Base-by-base conservation (phyloP, 2,888 invertebrate genomes). In the Lumbricus terrestris region DNA sequence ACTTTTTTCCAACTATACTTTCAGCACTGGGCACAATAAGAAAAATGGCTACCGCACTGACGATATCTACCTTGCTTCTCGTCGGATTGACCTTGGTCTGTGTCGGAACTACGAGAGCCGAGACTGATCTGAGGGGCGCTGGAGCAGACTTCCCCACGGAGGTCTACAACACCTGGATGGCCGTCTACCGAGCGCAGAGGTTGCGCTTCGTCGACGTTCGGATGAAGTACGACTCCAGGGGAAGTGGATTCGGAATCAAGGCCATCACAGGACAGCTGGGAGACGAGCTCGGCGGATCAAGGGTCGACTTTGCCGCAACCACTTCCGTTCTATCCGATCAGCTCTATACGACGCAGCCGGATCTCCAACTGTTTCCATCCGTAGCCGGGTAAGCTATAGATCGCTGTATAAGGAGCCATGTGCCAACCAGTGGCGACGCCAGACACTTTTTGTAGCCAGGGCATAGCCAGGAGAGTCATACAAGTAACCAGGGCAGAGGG, bases 101-200 rank as follows among this genome's bases (percentile, higher is more conserved):
- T n/a, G 29, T 69, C 13, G 69, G 69, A 13, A 35, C 20, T 13
- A 6, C 35, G 37, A 11, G 6, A 13, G 88, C 2, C 34, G 88
- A 23, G 38, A 42, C 88, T 20, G 85, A 83, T 42, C 42, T 90
- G 34, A 40, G 18, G 34, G 92, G 91, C 13, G 91, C 90, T 18
- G 92, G 92, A 29, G 91, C 92, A 33, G 89, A 91, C n/a, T 91
- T 92, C 69, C 91, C 92, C 33, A n/a, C 54, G 8, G 29, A 82
- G 5, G 90, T 90, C 38, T 91, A 91, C 91, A 35, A 34, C n/a
- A 34, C 69, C 23, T 91, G 91, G 92, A 89, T 90, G 82, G 89
- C 92, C 18, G 42, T 82, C 69, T 92, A 89, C 88, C 34, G 88
- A 0, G 33, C 90, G 38, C 23, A n/a, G 34, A 35, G 91, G n/a